Percentiles rank a stretch among this genome's conserved stretches.
These are phyloP conservation scores for Heliopora coerulea DNA, from an alignment of 92 coral and sea anemone genomes.

Conservation along the genomic window DNA sequence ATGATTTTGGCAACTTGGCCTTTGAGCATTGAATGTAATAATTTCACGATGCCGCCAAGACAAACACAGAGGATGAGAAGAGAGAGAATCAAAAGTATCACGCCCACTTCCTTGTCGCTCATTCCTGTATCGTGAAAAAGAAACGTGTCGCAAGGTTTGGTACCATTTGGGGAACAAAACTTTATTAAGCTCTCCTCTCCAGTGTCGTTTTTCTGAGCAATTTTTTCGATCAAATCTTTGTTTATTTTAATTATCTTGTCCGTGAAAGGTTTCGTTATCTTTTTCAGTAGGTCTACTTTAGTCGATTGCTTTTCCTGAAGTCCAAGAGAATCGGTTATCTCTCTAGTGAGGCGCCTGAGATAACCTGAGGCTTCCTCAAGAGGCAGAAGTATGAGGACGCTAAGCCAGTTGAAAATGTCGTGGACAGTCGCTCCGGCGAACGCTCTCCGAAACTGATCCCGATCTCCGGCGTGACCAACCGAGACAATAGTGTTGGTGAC, in stretches of 20 bases:
- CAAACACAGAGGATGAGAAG: slow-evolving; percentile 47
- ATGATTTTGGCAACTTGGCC: slow-evolving; percentile 62
- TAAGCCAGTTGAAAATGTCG: slow-evolving; percentile 58
- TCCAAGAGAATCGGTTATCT: slow-evolving; percentile 28
- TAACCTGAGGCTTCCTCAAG: slow-evolving; percentile 30
- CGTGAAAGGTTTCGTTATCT: slow-evolving; percentile 38
- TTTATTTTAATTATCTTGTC: slow-evolving; percentile 16
- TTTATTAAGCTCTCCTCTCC: slow-evolving; percentile 35
- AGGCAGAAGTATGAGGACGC: slow-evolving; percentile 46
- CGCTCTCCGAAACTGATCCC: slow-evolving; percentile 54
- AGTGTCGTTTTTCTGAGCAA: slow-evolving; percentile 27
- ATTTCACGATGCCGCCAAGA: slow-evolving; percentile 41
- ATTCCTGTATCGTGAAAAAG: slow-evolving; percentile 52
- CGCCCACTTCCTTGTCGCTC: slow-evolving; percentile 49
- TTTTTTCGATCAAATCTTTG: slow-evolving; percentile 19
- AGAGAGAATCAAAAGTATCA: slow-evolving; percentile 43
- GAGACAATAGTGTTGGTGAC: slow-evolving; percentile 60
- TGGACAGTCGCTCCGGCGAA: slow-evolving; percentile 63
- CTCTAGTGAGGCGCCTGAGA: slow-evolving; percentile 25
- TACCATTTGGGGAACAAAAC: slow-evolving; percentile 9
- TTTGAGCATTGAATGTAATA: slow-evolving; percentile 52
- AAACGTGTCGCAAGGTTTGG: slow-evolving; percentile 9
- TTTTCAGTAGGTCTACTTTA: slow-evolving; percentile 28
- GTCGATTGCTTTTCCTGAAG: slow-evolving; percentile 22
- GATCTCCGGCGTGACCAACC: slow-evolving; percentile 48